A percentile compares a stretch with the other conserved stretches of the same genome.
Evolutionary conservation across 2,113 vertebrate genomes (phyloP).

Genomic region (Gobius niger): DNA sequence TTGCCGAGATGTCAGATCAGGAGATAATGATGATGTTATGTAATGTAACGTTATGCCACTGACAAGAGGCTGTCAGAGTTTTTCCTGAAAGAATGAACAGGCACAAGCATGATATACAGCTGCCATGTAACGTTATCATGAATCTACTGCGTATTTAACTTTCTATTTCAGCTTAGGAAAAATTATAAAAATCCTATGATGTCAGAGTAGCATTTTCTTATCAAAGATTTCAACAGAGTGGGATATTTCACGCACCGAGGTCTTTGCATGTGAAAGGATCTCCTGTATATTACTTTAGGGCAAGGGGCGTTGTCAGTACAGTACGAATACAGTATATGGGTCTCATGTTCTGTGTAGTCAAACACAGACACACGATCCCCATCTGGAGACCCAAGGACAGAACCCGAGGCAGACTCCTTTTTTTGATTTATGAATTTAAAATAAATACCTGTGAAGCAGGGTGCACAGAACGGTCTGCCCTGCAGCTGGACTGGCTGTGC

Average conservation of each 20-base stretch:
- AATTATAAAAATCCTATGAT: too few relatives aligned
- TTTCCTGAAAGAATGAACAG: not conserved
- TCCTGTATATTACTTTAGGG: not conserved
- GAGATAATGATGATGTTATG: not conserved
- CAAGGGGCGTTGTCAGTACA: not conserved
- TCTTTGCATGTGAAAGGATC: not conserved
- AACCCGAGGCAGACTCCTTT: constrained; percentile 11
- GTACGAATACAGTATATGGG: not conserved
- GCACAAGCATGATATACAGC: not conserved
- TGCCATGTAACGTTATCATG: not conserved
- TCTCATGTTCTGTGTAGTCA: not conserved
- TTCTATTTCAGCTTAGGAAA: not conserved
- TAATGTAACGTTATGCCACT: not conserved
- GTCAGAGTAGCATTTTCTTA: not conserved
- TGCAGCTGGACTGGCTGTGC: constrained; percentile 35
- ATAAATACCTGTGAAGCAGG: constrained; percentile 35
- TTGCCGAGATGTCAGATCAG: not conserved
- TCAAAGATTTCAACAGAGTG: not conserved
- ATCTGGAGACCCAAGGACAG: not conserved
- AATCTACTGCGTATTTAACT: not conserved
- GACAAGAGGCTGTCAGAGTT: too few relatives aligned
- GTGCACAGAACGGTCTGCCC: constrained; percentile 21
- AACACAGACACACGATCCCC: not conserved
- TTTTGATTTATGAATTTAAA: constrained; percentile 30
- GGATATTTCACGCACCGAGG: not conserved